A percentile compares a stretch with the other conserved stretches of the same genome.
Conservation (phyloP, 1,140 invertebrate genomes). For the Dendrolimus punctatus region DNA sequence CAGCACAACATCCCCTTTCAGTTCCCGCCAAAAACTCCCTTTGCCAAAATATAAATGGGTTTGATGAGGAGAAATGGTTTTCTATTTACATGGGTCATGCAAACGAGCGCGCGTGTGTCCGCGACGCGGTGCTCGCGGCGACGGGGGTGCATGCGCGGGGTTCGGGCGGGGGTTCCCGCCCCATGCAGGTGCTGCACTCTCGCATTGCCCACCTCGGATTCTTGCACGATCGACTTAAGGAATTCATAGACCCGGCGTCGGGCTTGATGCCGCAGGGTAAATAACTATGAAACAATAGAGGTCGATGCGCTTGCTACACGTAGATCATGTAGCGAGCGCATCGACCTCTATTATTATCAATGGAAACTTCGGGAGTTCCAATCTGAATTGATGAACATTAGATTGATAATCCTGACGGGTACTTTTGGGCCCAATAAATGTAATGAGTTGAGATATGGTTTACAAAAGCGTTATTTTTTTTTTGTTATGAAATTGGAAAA, state of each 20-base stretch:
- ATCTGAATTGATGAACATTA: too few species aligned
- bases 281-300: not conserved
- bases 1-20: too few species aligned
- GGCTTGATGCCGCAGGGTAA: conserved; percentile 71
- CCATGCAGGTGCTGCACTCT: conserved; percentile 74
- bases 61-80: conserved; percentile 1
- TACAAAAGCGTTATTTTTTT: too few species aligned
- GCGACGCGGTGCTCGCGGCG: conserved; percentile 54
- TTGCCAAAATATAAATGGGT: too few species aligned
- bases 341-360: too few species aligned
- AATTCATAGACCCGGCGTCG: conserved; percentile 79
- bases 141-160: conserved; percentile 47
- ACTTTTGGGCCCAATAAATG: too few species aligned
- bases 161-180: conserved; percentile 33
- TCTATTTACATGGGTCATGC: conserved; percentile 23
- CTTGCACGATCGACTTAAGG: conserved; percentile 86
- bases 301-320: not conserved
- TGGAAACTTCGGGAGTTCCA: too few species aligned
- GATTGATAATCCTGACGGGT: too few species aligned
- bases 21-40: too few species aligned
- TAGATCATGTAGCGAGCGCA: too few species aligned
- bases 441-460: too few species aligned
- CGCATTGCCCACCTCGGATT: conserved; percentile 89
- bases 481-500: too few species aligned
- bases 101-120: conserved; percentile 42